A percentile compares a stretch with the other conserved stretches of the same genome.
These are phyloP conservation scores for Ernsta delagoae DNA, from an alignment of 2,888 invertebrate genomes.

Conservation along the genomic window DNA sequence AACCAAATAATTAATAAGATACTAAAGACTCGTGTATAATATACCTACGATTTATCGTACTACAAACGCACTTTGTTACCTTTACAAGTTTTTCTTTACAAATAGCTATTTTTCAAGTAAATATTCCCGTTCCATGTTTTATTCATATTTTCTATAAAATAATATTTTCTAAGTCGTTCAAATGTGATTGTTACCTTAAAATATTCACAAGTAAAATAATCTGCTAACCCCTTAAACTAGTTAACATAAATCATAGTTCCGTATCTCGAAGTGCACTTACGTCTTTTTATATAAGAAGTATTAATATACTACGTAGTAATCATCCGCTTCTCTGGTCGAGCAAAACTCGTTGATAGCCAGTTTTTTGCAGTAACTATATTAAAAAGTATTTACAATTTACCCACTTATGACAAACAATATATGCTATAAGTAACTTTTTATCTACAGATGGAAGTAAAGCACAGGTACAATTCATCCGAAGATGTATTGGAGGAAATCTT, in stretches of 20 bases:
- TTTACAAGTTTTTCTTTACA: background rate
- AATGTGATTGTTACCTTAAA: conserved; percentile 31
- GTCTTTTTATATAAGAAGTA: conserved; percentile 72
- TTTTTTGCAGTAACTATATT: conserved; percentile 75
- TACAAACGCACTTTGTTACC: background rate
- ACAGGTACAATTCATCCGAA: conserved; percentile 61
- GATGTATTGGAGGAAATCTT: too few relatives aligned
- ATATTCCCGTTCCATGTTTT: conserved; percentile 26
- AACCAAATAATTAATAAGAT: conserved; percentile 3
- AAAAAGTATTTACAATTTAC: conserved; percentile 82
- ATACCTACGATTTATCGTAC: background rate
- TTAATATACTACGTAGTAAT: conserved; percentile 64
- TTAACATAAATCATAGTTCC: conserved; percentile 72
- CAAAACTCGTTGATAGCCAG: conserved; percentile 68
- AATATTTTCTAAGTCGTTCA: conserved; percentile 29
- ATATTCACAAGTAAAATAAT: conserved; percentile 42
- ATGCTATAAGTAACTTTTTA: conserved; percentile 78
- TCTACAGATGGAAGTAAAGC: conserved; percentile 72
- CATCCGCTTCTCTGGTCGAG: conserved; percentile 67
- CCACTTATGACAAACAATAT: conserved; percentile 77
- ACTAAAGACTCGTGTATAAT: conserved; percentile 11
- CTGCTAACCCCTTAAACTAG: conserved; percentile 53
- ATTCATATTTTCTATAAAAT: conserved; percentile 32
- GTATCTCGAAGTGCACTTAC: conserved; percentile 83
- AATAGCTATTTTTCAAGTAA: conserved; percentile 18